Evolutionary conservation across 2,797 vertebrate genomes (phyloP).

Genomic region (Taenioides sp.): DNA sequence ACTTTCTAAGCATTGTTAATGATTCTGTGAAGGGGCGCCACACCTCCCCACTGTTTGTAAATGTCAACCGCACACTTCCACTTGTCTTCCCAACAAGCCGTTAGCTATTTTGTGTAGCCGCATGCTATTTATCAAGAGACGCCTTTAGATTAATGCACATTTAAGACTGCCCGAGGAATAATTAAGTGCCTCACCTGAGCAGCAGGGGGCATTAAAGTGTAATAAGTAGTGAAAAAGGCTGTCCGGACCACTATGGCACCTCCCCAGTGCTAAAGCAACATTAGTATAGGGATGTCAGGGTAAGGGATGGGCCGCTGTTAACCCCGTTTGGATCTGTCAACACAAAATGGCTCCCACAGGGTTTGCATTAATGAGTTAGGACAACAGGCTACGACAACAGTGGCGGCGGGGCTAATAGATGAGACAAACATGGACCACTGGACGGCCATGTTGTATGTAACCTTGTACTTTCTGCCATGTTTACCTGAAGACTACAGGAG

Average conservation of each 20-base stretch:
- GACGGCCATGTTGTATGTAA: conserved; percentile 32
- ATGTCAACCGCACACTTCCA: conserved; percentile 26
- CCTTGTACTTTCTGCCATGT: conserved; percentile 32
- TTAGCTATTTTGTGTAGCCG: conserved; percentile 41
- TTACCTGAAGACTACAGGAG: background rate
- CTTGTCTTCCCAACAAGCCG: conserved; percentile 39
- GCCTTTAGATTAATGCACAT: conserved; percentile 56
- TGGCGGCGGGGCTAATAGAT: conserved; percentile 39
- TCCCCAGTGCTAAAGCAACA: conserved; percentile 34
- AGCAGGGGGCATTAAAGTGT: conserved; percentile 72
- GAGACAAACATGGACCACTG: conserved; percentile 42
- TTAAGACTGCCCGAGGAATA: conserved; percentile 72
- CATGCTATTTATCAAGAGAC: conserved; percentile 47
- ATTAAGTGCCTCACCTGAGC: conserved; percentile 73
- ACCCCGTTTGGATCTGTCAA: conserved; percentile 65
- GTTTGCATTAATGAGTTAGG: conserved; percentile 64
- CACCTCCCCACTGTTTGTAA: conserved; percentile 11
- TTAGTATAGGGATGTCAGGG: conserved; percentile 54
- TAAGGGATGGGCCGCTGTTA: conserved; percentile 63
- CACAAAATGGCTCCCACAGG: conserved; percentile 65
- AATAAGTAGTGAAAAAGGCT: conserved; percentile 61
- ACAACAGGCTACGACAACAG: conserved; percentile 35
- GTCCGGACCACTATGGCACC: conserved; percentile 6
- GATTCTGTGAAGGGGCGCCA: conserved; percentile 5
- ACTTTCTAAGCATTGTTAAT: conserved; percentile 9